Evolutionary conservation across 2,888 invertebrate genomes (phyloP).

Genomic region (Microctonus aethiopoides): DNA sequence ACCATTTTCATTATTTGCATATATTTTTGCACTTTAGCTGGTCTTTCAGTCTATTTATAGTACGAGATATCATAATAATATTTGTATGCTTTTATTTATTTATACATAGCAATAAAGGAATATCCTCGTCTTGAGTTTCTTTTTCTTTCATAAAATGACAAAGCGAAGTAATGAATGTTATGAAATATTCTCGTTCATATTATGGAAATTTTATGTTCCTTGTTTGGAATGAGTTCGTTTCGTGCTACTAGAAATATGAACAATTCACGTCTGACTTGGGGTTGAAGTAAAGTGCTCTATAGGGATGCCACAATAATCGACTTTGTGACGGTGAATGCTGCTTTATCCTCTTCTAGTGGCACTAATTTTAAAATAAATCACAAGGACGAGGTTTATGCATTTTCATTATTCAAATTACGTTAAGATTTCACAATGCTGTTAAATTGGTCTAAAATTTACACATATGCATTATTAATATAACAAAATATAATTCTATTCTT

Average conservation of each 20-base stretch:
- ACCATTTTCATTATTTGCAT: too few species aligned
- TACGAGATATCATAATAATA: too few species aligned
- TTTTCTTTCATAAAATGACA: conserved; percentile 2
- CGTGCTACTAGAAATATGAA: conserved; percentile 33
- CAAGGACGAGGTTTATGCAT: conserved; percentile 40
- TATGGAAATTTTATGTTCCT: conserved; percentile 32
- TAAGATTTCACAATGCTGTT: background rate
- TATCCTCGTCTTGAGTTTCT: too few species aligned
- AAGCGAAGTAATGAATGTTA: conserved; percentile 3
- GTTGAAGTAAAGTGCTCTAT: conserved; percentile 32
- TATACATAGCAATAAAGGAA: too few species aligned
- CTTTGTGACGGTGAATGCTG: conserved; percentile 32
- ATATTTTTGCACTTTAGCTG: too few species aligned
- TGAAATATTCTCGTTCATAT: conserved; percentile 24
- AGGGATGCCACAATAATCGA: conserved; percentile 33
- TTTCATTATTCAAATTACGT: conserved; percentile 32
- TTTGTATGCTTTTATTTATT: too few species aligned
- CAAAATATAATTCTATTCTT: background rate
- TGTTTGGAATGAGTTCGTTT: conserved; percentile 32
- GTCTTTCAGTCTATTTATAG: too few species aligned
- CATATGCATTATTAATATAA: conserved; percentile 16
- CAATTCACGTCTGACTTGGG: conserved; percentile 33
- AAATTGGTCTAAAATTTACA: conserved; percentile 8
- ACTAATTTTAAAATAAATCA: conserved; percentile 28
- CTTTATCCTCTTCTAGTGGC: conserved; percentile 26